Evolutionary conservation across 2,888 invertebrate genomes (phyloP).

Genomic region (Andrena trimmerana): DNA sequence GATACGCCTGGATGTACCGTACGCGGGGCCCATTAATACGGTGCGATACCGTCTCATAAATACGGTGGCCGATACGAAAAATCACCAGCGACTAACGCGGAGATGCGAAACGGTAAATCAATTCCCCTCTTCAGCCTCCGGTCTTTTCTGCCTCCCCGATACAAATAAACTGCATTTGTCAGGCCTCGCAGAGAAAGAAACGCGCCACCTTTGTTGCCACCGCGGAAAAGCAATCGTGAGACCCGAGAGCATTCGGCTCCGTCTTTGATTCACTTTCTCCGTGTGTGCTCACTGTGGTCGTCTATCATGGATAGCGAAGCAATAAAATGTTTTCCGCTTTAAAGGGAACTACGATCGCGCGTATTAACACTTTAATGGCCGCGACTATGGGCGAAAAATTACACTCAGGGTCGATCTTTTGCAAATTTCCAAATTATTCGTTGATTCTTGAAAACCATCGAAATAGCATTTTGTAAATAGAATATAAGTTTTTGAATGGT

Average conservation of each 20-base stretch:
- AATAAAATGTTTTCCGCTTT: too few relatives aligned
- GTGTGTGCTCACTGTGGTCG: background rate
- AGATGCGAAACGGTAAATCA: constrained; percentile 65
- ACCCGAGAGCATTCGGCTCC: background rate
- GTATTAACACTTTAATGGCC: too few relatives aligned
- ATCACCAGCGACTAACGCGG: constrained; percentile 49
- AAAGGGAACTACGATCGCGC: too few relatives aligned
- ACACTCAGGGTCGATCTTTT: too few relatives aligned
- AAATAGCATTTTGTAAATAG: too few relatives aligned
- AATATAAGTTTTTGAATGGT: too few relatives aligned
- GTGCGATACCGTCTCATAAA: constrained; percentile 65
- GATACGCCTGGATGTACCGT: constrained; percentile 59
- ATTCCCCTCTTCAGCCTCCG: constrained; percentile 52
- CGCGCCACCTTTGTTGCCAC: constrained; percentile 43
- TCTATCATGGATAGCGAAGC: too few relatives aligned
- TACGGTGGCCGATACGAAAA: constrained; percentile 67
- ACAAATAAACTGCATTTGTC: constrained; percentile 65
- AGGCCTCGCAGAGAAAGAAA: constrained; percentile 53
- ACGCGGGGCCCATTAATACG: constrained; percentile 64
- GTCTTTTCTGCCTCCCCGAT: constrained; percentile 17
- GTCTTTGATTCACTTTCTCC: constrained; percentile 21
- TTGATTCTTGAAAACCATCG: too few relatives aligned
- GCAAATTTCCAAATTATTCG: too few relatives aligned
- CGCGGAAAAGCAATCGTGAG: constrained; percentile 44
- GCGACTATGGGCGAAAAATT: too few relatives aligned